Conservation (phyloP, 2,113 vertebrate genomes). For the Dipodomys merriami region DNA sequence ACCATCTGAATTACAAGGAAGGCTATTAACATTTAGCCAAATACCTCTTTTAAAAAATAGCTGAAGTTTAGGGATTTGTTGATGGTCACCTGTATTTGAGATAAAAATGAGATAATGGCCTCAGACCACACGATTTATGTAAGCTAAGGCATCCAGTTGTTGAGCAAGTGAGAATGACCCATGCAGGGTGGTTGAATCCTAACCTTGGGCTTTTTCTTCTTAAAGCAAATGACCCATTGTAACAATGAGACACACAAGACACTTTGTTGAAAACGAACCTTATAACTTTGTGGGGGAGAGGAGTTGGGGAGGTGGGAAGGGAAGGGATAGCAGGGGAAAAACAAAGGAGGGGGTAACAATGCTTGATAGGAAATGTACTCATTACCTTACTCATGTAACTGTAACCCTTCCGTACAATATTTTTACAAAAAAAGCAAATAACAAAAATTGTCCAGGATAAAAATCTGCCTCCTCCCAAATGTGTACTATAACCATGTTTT, state of each 20-base stretch:
- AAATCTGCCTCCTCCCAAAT: neutral
- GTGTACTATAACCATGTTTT: no score
- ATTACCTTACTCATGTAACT: no score
- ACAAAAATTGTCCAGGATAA: neutral
- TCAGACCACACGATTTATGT: neutral
- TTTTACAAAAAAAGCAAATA: neutral
- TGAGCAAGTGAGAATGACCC: neutral
- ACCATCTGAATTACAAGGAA: neutral
- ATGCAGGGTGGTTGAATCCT: neutral
- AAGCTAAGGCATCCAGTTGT: neutral
- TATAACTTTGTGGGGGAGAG: no score
- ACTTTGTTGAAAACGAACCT: no score
- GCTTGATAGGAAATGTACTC: no score
- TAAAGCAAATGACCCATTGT: neutral
- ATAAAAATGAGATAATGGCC: neutral
- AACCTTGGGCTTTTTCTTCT: neutral
- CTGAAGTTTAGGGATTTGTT: conserved; percentile 2
- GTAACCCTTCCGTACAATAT: no score
- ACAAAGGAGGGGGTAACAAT: no score
- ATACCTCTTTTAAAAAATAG: neutral
- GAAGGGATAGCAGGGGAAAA: no score
- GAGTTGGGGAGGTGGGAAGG: no score
- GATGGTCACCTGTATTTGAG: neutral
- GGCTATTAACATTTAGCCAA: neutral
- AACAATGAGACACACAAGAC: no score